A percentile compares a stretch with the other conserved stretches of the same genome.
Conservation (phyloP, 2,888 invertebrate genomes). For the Tachina lurida region DNA sequence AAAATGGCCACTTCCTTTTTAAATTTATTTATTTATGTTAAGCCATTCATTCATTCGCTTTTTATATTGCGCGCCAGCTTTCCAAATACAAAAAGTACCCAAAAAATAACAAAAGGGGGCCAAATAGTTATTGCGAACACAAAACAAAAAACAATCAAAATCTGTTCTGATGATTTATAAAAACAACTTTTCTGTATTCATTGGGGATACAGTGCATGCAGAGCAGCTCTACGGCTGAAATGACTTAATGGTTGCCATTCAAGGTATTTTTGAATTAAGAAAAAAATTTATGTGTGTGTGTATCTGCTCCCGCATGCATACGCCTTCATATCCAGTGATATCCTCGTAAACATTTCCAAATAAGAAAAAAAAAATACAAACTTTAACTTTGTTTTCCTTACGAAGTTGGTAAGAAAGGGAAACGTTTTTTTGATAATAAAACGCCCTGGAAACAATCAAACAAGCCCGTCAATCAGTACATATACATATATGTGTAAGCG, state of each 20-base stretch:
- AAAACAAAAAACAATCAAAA: conserved; percentile 18
- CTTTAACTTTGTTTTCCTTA: too few species aligned
- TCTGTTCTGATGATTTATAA: conserved; percentile 36
- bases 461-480: too few species aligned
- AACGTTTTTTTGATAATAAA: too few species aligned
- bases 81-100: too few species aligned
- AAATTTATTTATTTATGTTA: too few species aligned
- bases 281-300: background rate
- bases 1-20: too few species aligned
- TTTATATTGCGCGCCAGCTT: too few species aligned
- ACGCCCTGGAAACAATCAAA: too few species aligned
- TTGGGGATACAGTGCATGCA: background rate
- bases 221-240: conserved; percentile 27
- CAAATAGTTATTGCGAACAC: background rate
- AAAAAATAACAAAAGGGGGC: background rate
- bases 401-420: too few species aligned
- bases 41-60: too few species aligned
- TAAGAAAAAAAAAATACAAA: too few species aligned
- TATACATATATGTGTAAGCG: too few species aligned
- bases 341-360: background rate
- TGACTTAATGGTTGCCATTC: conserved; percentile 43
- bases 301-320: background rate
- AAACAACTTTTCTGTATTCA: background rate
- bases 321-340: background rate
- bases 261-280: conserved; percentile 1